Percentiles rank a stretch among this genome's conserved stretches.
These are phyloP conservation scores for Cryptocheilus praepositus DNA, from an alignment of 2,888 invertebrate genomes.

Conservation along the genomic window DNA sequence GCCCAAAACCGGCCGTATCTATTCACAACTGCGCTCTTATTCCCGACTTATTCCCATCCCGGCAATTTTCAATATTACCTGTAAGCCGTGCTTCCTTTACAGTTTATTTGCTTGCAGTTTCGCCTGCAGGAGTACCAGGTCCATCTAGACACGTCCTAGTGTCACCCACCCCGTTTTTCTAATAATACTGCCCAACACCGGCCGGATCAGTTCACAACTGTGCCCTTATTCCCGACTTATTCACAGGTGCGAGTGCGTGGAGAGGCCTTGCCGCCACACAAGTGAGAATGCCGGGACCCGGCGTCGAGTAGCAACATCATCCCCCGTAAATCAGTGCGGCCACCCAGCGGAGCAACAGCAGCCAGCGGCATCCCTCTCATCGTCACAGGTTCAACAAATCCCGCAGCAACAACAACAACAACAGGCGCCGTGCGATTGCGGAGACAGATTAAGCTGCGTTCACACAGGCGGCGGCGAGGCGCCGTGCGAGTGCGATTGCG, in stretches of 20 bases:
- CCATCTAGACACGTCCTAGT: too few species aligned
- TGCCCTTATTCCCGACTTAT: slow-evolving; percentile 42
- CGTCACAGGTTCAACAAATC: slow-evolving; percentile 20
- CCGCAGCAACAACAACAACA: slow-evolving; percentile 31
- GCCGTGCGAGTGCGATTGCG: slow-evolving; percentile 61
- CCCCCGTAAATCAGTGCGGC: neutral
- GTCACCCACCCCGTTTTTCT: too few species aligned
- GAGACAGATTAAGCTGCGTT: slow-evolving; percentile 44
- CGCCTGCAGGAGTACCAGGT: too few species aligned
- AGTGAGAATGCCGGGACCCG: slow-evolving; percentile 56
- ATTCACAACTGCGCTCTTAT: too few species aligned
- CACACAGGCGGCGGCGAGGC: slow-evolving; percentile 45
- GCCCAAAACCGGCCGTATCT: slow-evolving; percentile 11
- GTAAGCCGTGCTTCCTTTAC: too few species aligned
- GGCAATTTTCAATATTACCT: slow-evolving; percentile 25
- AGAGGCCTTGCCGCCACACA: slow-evolving; percentile 66
- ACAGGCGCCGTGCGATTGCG: slow-evolving; percentile 47
- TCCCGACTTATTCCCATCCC: slow-evolving; percentile 19
- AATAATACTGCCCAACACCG: neutral
- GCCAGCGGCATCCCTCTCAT: slow-evolving; percentile 27
- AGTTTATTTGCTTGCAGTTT: too few species aligned
- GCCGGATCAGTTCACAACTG: slow-evolving; percentile 13
- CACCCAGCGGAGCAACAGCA: slow-evolving; percentile 17
- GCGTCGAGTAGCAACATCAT: slow-evolving; percentile 46
- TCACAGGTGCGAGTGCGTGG: slow-evolving; percentile 68